Conservation (phyloP, 2,888 invertebrate species). For the Anarsia innoxiella region DNA sequence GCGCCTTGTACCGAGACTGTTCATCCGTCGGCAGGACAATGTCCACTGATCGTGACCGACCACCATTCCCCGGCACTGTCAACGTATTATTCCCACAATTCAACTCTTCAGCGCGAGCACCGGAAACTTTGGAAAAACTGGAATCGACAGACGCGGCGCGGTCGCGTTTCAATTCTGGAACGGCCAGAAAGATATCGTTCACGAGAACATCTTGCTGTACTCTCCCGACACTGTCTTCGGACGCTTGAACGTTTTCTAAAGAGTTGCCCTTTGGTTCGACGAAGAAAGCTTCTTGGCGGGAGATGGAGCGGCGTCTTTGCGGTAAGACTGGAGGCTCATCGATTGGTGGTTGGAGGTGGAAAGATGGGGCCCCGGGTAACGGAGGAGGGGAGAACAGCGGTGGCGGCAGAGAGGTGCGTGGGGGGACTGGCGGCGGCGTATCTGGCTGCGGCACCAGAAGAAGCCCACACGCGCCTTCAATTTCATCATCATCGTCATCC, state of each 20-base stretch:
- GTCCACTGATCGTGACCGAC: constrained; percentile 89
- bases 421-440: constrained; percentile 76
- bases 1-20: constrained; percentile 89
- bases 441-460: constrained; percentile 77
- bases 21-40: constrained; percentile 91
- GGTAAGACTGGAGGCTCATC: constrained; percentile 61
- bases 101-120: constrained; percentile 82
- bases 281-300: constrained; percentile 88
- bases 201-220: constrained; percentile 66
- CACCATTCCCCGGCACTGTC: constrained; percentile 82
- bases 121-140: constrained; percentile 85
- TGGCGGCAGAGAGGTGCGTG: constrained; percentile 44
- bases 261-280: constrained; percentile 83
- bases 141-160: constrained; percentile 92
- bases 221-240: constrained; percentile 50
- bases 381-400: constrained; percentile 67
- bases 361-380: constrained; percentile 71
- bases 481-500: constrained; percentile 65
- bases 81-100: constrained; percentile 77
- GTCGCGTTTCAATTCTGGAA: constrained; percentile 88
- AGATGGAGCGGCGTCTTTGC: constrained; percentile 82
- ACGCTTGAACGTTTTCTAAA: constrained; percentile 80
- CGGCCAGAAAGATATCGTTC: constrained; percentile 84
- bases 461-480: constrained; percentile 65
- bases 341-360: constrained; percentile 73